A percentile compares a stretch with the other conserved stretches of the same genome.
These are phyloP conservation scores for Podilymbus podiceps DNA, from an alignment of 2,113 vertebrate species.

Conservation along the genomic window DNA sequence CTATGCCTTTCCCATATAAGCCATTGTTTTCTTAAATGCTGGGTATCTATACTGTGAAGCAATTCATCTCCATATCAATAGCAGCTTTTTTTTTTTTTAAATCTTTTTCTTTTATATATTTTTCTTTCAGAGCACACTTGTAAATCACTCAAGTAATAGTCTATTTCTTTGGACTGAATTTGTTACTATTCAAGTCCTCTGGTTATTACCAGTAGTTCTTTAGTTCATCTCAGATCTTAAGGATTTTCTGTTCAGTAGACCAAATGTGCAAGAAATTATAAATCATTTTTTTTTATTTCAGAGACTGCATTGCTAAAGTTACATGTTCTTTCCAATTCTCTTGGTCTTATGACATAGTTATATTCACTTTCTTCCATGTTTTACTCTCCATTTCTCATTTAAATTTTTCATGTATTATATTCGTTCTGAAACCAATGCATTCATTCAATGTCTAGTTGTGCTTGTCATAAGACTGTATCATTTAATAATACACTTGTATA, in stretches of 20 bases:
- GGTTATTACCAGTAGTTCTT: conserved; percentile 32
- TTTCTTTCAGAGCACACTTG: conserved; percentile 7
- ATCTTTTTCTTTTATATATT: neutral
- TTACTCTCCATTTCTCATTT: conserved; percentile 30
- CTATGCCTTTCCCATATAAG: neutral
- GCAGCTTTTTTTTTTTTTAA: neutral
- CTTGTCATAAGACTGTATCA: neutral
- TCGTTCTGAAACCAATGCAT: neutral
- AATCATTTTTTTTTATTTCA: neutral
- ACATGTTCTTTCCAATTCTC: neutral
- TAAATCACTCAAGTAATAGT: conserved; percentile 27
- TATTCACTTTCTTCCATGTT: conserved; percentile 19
- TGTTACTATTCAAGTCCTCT: conserved; percentile 22
- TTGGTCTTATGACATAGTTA: neutral
- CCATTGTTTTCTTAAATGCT: neutral
- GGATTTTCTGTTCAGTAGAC: conserved; percentile 12
- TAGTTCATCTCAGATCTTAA: conserved; percentile 1
- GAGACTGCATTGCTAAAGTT: neutral
- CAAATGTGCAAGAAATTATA: conserved; percentile 26
- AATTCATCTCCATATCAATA: neutral
- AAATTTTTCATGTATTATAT: neutral
- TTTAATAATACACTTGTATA: neutral
- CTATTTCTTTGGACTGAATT: conserved; percentile 23
- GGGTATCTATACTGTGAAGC: neutral
- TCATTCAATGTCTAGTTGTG: neutral